These are phyloP conservation scores for Eupithecia exiguata DNA, from an alignment of 2,888 invertebrate genomes.

Conservation along the genomic window DNA sequence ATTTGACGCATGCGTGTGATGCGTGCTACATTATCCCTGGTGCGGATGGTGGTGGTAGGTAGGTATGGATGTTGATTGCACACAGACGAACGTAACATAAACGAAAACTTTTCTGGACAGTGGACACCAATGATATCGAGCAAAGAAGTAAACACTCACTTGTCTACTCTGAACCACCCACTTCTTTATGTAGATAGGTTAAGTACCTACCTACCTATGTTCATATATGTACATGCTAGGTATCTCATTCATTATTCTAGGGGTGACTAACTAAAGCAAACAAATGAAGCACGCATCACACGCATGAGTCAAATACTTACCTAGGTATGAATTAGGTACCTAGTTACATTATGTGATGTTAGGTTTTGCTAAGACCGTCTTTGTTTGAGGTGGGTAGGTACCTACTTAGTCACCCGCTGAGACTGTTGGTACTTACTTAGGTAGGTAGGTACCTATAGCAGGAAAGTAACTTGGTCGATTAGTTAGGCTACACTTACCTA, in stretches of 20 bases:
- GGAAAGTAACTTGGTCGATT: not conserved
- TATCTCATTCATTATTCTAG: slow-evolving; percentile 16
- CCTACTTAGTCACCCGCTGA: not conserved
- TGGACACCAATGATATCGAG: no score
- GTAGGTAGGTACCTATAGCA: not conserved
- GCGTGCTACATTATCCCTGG: no score
- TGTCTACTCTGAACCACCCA: no score
- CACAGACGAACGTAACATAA: no score
- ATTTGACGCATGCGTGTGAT: no score
- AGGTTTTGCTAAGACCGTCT: not conserved
- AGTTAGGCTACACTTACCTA: not conserved
- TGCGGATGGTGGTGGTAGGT: no score
- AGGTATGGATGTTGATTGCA: no score
- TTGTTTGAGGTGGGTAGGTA: not conserved
- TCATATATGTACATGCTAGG: not conserved
- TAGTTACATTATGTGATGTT: not conserved
- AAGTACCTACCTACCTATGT: not conserved
- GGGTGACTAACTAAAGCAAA: slow-evolving; percentile 21
- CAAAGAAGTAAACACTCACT: no score
- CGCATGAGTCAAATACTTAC: slow-evolving; percentile 23
- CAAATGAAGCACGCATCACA: slow-evolving; percentile 17
- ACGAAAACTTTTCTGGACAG: no score
- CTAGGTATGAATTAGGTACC: not conserved
- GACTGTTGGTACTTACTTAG: not conserved
- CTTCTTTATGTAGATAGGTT: no score